Percentiles rank a stretch among this genome's conserved stretches.
Evolutionary conservation across 2,888 invertebrate genomes (phyloP).

Genomic region (Achlya flavicornis): DNA sequence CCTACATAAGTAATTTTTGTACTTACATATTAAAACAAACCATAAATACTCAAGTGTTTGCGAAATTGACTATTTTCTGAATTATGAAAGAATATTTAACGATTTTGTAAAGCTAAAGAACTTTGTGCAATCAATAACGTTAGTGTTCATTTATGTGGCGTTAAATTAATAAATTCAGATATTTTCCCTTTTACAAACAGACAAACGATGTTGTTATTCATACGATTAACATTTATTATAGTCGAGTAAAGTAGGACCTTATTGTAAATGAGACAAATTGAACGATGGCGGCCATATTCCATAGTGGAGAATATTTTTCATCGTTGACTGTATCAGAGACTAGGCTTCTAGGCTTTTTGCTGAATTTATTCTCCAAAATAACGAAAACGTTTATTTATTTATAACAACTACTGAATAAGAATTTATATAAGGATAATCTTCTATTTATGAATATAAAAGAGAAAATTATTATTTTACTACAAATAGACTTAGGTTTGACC

Average conservation of each 20-base stretch:
- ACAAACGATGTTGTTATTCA: conserved; percentile 34
- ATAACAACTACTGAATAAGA: background rate
- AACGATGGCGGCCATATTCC: background rate
- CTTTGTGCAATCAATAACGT: conserved; percentile 18
- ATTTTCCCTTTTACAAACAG: conserved; percentile 37
- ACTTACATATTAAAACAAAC: background rate
- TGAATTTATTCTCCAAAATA: background rate
- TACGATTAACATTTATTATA: conserved; percentile 10
- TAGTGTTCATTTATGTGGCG: conserved; percentile 39
- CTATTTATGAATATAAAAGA: too few species aligned
- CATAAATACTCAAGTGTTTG: background rate
- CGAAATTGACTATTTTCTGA: background rate
- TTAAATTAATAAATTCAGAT: conserved; percentile 35
- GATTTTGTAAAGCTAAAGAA: background rate
- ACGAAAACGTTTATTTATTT: background rate
- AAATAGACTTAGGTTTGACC: too few species aligned
- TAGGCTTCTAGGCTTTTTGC: background rate
- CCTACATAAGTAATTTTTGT: background rate
- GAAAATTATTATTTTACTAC: too few species aligned
- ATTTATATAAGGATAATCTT: background rate
- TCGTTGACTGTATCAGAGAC: background rate
- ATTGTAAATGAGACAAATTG: background rate
- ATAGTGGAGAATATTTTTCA: background rate
- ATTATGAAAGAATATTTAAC: background rate
- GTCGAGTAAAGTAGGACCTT: background rate